phyloP scores from a whole-genome alignment of 1,140 invertebrate genomes.

The Platyscapa corneri region DNA sequence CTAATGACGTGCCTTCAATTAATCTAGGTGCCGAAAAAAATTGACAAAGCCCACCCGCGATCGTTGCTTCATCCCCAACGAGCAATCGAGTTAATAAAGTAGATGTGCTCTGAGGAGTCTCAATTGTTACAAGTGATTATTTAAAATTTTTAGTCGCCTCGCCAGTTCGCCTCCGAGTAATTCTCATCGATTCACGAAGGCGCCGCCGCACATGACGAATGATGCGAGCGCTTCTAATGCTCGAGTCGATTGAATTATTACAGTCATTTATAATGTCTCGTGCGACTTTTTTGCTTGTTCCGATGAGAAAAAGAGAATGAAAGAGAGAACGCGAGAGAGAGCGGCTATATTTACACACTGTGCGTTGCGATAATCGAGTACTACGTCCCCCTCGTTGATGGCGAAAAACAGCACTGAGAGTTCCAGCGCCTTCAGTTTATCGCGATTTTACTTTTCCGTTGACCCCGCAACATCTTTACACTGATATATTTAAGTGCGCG shows the following conservation, averaged over 20 bases:
- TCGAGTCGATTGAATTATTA: conserved; percentile 50
- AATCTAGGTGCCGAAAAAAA: neutral
- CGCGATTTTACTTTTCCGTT: conserved; percentile 35
- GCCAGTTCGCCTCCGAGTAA: neutral
- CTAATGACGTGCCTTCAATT: neutral
- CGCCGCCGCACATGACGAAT: conserved; percentile 39
- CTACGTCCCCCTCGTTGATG: neutral
- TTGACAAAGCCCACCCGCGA: neutral
- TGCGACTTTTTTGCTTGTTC: neutral
- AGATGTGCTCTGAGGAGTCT: conserved; percentile 12
- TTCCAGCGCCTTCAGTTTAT: neutral
- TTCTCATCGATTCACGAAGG: conserved; percentile 29
- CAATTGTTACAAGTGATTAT: neutral
- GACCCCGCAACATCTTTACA: conserved; percentile 31
- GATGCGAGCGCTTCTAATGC: conserved; percentile 36
- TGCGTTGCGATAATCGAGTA: conserved; percentile 34
- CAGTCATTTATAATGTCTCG: conserved; percentile 36
- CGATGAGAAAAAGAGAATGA: neutral
- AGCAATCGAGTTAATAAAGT: conserved; percentile 8
- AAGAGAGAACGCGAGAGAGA: conserved; percentile 4
- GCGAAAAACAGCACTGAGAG: neutral
- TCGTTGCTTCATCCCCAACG: neutral
- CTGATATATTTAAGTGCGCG: neutral
- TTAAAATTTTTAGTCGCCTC: neutral
- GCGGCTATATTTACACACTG: too few relatives aligned